Evolutionary conservation across 37 sponge, comb jelly and placozoan species (phyloP).

Genomic region (Aphrocallistes beatrix): DNA sequence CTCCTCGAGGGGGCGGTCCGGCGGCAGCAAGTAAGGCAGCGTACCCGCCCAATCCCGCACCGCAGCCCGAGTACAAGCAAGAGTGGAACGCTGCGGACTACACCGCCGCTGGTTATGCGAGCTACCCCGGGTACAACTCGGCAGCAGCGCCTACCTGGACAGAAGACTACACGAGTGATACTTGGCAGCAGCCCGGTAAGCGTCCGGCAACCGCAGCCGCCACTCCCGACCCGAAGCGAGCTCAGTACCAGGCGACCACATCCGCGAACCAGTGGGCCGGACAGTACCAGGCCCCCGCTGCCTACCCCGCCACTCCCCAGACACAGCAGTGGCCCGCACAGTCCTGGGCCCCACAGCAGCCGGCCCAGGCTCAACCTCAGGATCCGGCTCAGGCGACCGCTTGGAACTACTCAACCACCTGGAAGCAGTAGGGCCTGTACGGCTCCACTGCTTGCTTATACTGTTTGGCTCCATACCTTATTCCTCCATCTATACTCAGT

Average conservation of each 20-base stretch:
- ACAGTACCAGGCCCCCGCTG: not conserved
- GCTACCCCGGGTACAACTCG: not conserved
- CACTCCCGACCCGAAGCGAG: not conserved
- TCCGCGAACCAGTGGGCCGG: not conserved
- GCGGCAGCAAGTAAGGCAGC: not conserved
- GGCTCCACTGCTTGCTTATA: not conserved
- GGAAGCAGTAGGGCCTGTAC: not conserved
- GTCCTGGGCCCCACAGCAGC: not conserved
- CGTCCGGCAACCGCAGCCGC: not conserved
- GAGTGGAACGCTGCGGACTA: not conserved
- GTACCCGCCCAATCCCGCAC: not conserved
- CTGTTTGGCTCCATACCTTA: not conserved
- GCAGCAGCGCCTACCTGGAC: not conserved
- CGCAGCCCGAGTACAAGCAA: not conserved
- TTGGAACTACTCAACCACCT: not conserved
- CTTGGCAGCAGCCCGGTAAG: conserved; percentile 14
- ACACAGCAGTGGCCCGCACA: not conserved
- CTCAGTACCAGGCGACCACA: not conserved
- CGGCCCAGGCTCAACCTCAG: not conserved
- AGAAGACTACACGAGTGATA: not conserved
- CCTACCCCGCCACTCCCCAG: not conserved
- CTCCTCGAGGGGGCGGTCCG: not conserved
- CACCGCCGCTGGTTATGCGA: not conserved
- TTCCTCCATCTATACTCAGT: not conserved
- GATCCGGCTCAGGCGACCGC: not conserved